phyloP scores from a whole-genome alignment of 2,113 vertebrate species.

The Orcinus orca region DNA sequence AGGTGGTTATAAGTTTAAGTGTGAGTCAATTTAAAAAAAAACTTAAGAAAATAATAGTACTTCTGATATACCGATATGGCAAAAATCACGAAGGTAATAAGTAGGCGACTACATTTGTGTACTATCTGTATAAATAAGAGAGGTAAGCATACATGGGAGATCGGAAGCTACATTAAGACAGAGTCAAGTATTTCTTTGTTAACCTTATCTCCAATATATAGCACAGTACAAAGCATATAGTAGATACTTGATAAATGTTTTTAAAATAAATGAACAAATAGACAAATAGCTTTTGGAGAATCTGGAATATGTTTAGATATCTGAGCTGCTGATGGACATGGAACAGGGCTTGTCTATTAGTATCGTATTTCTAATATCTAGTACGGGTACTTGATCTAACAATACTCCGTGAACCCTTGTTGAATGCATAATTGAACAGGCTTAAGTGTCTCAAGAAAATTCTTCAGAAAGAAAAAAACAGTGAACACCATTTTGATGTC shows the following conservation, averaged over 20 bases:
- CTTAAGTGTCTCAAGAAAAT: background rate
- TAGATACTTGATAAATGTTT: background rate
- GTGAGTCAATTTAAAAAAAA: background rate
- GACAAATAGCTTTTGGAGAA: background rate
- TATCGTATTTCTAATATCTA: background rate
- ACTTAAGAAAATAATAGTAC: background rate
- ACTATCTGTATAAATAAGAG: background rate
- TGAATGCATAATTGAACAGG: background rate
- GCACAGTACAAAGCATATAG: background rate
- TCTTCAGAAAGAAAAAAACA: background rate
- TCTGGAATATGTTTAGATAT: background rate
- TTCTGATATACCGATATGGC: background rate
- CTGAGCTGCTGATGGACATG: background rate
- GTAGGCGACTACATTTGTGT: background rate
- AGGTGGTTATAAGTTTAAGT: background rate
- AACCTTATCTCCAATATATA: background rate
- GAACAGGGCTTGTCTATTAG: background rate
- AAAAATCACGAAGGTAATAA: background rate
- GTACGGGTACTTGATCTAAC: background rate
- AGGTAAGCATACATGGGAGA: background rate
- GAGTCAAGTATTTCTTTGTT: background rate
- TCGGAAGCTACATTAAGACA: background rate
- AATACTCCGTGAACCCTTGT: background rate
- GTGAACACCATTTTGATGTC: background rate
- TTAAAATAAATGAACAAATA: background rate